Evolutionary conservation across 2,888 invertebrate genomes (phyloP), one percentile per base, ranked within the genome.

Genomic region (Crocallis elinguaria): DNA sequence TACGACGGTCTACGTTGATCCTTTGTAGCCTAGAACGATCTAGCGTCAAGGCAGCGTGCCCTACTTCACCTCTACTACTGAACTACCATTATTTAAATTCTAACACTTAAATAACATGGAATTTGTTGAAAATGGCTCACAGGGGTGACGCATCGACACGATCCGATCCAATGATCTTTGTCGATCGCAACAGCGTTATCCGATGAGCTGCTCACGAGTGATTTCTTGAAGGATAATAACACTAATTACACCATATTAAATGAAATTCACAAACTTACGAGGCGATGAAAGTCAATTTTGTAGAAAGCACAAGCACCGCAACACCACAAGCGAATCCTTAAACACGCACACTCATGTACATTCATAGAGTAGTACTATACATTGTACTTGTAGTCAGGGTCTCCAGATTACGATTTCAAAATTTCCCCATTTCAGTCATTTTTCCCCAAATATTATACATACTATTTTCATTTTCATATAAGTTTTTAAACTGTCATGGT

Each of bases 111-210:
- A 65, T 75, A 79, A 60, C 66, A 66, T 68, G 79, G 78, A 87
- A 83, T 81, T 83, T 73, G 69, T 69, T 72, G 79, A 87, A 87
- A 86, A 88, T 88, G 87, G 88, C 88, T 88, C 85, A 88, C 89
- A 86, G 86, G 86, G 88, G 88, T 90, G 90, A 90, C 90, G 90
- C 90, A 90, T 89, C 89, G 88, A 88, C 88, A 88, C 86, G 86
- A 87, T 86, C 84, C 86, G 75, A 87, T 83, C 84, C 82, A 87
- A 85, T 86, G 86, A 81, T 85, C 82, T 76, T 77, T 71, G 73
- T 67, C 66, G 73, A 77, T 78, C 64, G 72, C 63, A 42, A 56
- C 58, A 63, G 32, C 56, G 52, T 67, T 62, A 66, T 67, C 60
- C 63, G 58, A 56, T 55, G 52, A 51, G 50, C 50, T 54, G 50